These are phyloP conservation scores for Ctenicera cuprea DNA, from an alignment of 2,888 invertebrate species.

Conservation along the genomic window DNA sequence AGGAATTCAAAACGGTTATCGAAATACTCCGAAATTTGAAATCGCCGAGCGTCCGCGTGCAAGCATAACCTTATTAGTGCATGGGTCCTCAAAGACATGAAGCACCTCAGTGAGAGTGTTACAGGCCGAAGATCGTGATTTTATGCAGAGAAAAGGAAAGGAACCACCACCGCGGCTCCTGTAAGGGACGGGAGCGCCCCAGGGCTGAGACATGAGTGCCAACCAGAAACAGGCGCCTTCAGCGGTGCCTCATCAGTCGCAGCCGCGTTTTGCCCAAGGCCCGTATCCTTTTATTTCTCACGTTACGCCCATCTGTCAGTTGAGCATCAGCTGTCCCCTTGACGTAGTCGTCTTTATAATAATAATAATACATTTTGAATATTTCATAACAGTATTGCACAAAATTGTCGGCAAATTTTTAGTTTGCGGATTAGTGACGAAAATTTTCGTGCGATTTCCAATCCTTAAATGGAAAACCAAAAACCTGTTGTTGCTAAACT, in stretches of 20 bases:
- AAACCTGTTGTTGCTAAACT: slow-evolving; percentile 26
- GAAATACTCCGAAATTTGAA: slow-evolving; percentile 60
- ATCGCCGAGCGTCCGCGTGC: slow-evolving; percentile 62
- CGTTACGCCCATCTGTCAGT: slow-evolving; percentile 69
- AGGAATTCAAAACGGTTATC: slow-evolving; percentile 66
- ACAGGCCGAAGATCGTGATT: slow-evolving; percentile 69
- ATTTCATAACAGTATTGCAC: slow-evolving; percentile 21
- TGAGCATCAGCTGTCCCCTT: slow-evolving; percentile 60
- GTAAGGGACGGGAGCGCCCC: slow-evolving; percentile 77
- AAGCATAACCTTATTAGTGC: slow-evolving; percentile 58
- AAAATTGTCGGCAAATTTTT: slow-evolving; percentile 28
- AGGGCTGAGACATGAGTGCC: slow-evolving; percentile 80
- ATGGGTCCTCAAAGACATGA: slow-evolving; percentile 61
- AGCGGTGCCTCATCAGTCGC: slow-evolving; percentile 76
- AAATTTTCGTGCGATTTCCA: slow-evolving; percentile 42
- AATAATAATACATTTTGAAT: slow-evolving; percentile 1
- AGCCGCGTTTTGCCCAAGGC: slow-evolving; percentile 76
- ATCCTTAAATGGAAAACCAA: slow-evolving; percentile 17
- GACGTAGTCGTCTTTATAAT: slow-evolving; percentile 50
- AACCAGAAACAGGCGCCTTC: slow-evolving; percentile 80
- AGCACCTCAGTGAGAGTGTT: slow-evolving; percentile 64
- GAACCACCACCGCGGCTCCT: slow-evolving; percentile 77
- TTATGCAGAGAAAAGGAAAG: slow-evolving; percentile 69
- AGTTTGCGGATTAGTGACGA: neutral
- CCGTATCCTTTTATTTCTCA: slow-evolving; percentile 72